Conservation (phyloP, 2,888 invertebrate genomes). For the Pherbina coryleti region DNA sequence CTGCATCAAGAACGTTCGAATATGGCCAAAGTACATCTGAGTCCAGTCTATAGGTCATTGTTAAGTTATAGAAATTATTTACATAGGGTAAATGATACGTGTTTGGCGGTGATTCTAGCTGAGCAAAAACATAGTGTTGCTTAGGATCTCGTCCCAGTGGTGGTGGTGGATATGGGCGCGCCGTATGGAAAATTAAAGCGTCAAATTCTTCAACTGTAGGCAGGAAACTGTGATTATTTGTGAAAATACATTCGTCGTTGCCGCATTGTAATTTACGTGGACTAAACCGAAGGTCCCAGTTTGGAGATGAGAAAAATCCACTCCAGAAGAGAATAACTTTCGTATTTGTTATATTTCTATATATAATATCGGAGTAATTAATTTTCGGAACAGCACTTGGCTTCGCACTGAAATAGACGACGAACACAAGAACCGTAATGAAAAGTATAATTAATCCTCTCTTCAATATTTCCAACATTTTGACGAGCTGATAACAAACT, state of each 20-base stretch:
- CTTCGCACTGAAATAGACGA: too few species aligned
- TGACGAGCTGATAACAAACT: too few species aligned
- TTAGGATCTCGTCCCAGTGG: slow-evolving; percentile 65
- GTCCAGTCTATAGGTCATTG: slow-evolving; percentile 72
- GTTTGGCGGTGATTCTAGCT: slow-evolving; percentile 69
- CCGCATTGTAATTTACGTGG: slow-evolving; percentile 59
- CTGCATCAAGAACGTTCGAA: slow-evolving; percentile 57
- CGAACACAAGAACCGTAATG: too few species aligned
- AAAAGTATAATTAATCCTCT: too few species aligned
- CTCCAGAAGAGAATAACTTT: slow-evolving; percentile 56
- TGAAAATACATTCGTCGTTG: slow-evolving; percentile 69
- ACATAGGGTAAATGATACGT: slow-evolving; percentile 59
- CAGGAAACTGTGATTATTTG: slow-evolving; percentile 61
- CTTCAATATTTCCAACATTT: too few species aligned
- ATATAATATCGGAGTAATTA: too few species aligned
- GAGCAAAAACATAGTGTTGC: slow-evolving; percentile 71
- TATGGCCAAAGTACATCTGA: slow-evolving; percentile 71
- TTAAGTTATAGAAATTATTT: slow-evolving; percentile 71
- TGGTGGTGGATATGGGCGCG: slow-evolving; percentile 61
- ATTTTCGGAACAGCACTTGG: too few species aligned
- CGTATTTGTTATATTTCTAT: not conserved
- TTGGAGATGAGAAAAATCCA: slow-evolving; percentile 56
- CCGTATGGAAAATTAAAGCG: slow-evolving; percentile 72
- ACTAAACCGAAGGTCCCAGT: slow-evolving; percentile 57
- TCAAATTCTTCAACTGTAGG: slow-evolving; percentile 67